Evolutionary conservation across 1,140 invertebrate genomes (phyloP).

Genomic region (Sycophila sp.): DNA sequence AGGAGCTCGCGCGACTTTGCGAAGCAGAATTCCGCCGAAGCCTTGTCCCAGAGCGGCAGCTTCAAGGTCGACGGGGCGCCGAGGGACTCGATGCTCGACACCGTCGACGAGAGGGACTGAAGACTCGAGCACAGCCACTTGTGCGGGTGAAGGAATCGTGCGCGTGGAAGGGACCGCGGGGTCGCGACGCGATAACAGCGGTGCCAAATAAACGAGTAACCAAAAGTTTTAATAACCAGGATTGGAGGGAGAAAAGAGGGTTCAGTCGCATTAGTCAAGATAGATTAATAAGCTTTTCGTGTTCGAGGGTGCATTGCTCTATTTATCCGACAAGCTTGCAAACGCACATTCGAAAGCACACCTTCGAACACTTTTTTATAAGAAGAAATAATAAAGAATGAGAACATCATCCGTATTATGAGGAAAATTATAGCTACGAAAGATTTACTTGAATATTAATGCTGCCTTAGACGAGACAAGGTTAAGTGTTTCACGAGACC

Average conservation of each 20-base stretch:
- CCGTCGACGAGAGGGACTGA: conserved; percentile 64
- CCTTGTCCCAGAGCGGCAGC: conserved; percentile 77
- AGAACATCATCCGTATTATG: background rate
- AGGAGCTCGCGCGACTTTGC: conserved; percentile 76
- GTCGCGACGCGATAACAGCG: background rate
- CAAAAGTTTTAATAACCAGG: conserved; percentile 27
- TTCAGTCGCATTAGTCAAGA: conserved; percentile 44
- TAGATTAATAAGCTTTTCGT: conserved; percentile 34
- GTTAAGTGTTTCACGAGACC: conserved; percentile 40
- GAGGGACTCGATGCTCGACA: conserved; percentile 66
- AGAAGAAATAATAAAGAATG: no score
- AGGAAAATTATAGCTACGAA: background rate
- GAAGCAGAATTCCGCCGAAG: conserved; percentile 78
- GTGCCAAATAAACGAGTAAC: conserved; percentile 43
- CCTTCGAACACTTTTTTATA: background rate
- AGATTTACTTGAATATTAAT: conserved; percentile 19
- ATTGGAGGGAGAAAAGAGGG: background rate
- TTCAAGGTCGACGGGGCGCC: conserved; percentile 67
- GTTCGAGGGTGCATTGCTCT: conserved; percentile 22
- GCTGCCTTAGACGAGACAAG: background rate
- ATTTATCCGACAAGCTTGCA: no score
- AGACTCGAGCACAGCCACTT: conserved; percentile 70
- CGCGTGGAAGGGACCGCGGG: background rate
- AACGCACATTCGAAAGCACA: no score
- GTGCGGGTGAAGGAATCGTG: background rate